Base-by-base conservation (phyloP, 2,888 invertebrate species). In the Phlogophora meticulosa region DNA sequence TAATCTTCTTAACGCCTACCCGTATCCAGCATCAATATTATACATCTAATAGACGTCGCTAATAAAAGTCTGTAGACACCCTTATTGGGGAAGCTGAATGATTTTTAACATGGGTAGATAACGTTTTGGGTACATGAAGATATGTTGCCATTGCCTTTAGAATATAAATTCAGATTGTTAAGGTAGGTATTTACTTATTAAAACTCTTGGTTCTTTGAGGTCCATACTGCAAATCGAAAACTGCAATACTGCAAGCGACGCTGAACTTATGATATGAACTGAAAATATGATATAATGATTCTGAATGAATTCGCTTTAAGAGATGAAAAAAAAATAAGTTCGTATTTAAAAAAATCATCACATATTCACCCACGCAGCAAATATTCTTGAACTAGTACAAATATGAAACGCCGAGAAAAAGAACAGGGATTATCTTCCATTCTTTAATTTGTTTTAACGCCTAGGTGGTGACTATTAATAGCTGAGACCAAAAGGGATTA, bases 1-100 rank as follows among this genome's bases (percentile, higher is more conserved):
- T 81, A 82, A 82, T 81, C 83, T 81, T 81, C 69, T 56, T 82
- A 80, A 82, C 78, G 81, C 68, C 46, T 17, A 57, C 76, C 52
- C 81, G 66, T 65, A 82, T 82, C 70, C 64, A 56, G 60, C 52
- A 43, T 60, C 72, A 72, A 67, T 80, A 82, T 74, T 80, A 82
- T 74, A 73, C 71, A 56, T 80, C 51, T 72, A 80, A 80, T 69
- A 71, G 70, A 73, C 57, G 53, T 32, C n/a, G 40, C 82, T 77
- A 77, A 74, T 80, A 81, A 74, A 82, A 82, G 57, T 53, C 78
- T 68, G 63, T 58, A 64, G 65, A 53, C 65, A 63, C 60, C 48
- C 13, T 57, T 80, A 73, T 62, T 63, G 63, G 66, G n/a, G 5
- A 7, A 9, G 24, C 9, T 22, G 24, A 53, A 64, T 62, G 32